Base-by-base conservation (phyloP, 2,797 vertebrate genomes). In the Harpagifer antarcticus region DNA sequence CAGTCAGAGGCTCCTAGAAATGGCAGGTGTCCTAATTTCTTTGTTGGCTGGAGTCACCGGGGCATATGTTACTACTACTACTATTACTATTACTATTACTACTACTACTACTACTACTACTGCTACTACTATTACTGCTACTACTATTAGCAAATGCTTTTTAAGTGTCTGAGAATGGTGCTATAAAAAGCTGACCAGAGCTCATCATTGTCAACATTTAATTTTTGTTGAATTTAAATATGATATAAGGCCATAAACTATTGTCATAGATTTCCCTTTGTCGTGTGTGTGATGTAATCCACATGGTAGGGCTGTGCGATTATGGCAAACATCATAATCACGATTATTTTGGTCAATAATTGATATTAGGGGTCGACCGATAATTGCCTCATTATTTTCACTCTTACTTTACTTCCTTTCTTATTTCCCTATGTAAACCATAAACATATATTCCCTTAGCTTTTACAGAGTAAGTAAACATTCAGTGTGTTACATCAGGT, bases 11-110 rank as follows among this genome's bases (percentile, higher is more conserved):
- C 81, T 75, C 67, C 59, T 78, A 68, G 86, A 87, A 81, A 80
- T 86, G 82, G 78, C 85, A 84, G 68, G 58, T 81, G 83, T 85
- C 75, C 81, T 83, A 72, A 87, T 87, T 83, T 82, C 83, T 83
- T 68, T 83, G 68, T 82, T 91, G 86, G 85, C 86, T 74, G 69
- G 68, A 86, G 72, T 72, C 58, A 15, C 68, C 53, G 73, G 64
- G 72, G 87, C 78, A 84, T 82, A 79, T 82, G 83, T 85, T 64
- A 72, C 65, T 50, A 60, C 72, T 83, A 73, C 68, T 50, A 60
- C 72, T n/a, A n/a, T n/a, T n/a, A n/a, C n/a, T n/a, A n/a, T n/a
- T n/a, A n/a, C n/a, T n/a, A n/a, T n/a, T n/a, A n/a, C n/a, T 83
- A 71, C 68, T 50, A 60, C 72, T 83, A 73, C 61, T 79, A 69